Evolutionary conservation across 2,113 vertebrate genomes (phyloP).

Genomic region (Macrotis lagotis): DNA sequence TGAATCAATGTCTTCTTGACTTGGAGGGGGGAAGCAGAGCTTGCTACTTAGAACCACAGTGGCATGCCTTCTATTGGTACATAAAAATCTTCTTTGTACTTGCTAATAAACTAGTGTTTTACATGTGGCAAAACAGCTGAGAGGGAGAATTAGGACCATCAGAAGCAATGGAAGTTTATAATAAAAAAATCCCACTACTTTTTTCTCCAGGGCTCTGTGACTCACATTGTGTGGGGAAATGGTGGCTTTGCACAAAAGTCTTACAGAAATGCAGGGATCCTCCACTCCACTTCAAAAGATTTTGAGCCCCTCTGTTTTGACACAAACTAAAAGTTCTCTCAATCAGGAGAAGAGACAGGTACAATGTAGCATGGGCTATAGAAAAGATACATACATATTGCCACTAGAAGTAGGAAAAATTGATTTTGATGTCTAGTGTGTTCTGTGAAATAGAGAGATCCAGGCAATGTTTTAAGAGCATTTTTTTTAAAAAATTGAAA

Average conservation of each 20-base stretch:
- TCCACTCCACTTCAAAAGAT: neutral
- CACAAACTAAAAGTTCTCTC: neutral
- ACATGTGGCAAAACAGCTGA: neutral
- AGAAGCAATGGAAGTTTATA: neutral
- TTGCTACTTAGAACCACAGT: neutral
- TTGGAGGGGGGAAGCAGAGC: too few relatives aligned
- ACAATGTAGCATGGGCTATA: neutral
- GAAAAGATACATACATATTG: neutral
- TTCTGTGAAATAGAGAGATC: slow-evolving; percentile 30
- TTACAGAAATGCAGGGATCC: neutral
- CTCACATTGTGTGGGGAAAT: neutral
- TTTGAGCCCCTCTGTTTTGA: neutral
- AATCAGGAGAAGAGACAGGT: neutral
- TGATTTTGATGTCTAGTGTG: slow-evolving; percentile 22
- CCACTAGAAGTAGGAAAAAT: neutral
- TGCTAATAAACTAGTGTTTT: neutral
- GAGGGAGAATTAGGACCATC: neutral
- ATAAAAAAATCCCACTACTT: neutral
- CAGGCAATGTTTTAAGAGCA: neutral
- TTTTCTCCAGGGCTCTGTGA: neutral
- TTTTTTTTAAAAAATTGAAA: slow-evolving; percentile 30
- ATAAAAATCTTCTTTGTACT: neutral
- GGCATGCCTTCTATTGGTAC: neutral
- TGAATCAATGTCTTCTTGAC: neutral
- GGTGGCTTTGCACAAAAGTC: neutral